A percentile compares a stretch with the other conserved stretches of the same genome.
Evolutionary conservation across 35 echinoderm and acorn worm genomes (phyloP).

Genomic region (Heliocidaris erythrogramma): DNA sequence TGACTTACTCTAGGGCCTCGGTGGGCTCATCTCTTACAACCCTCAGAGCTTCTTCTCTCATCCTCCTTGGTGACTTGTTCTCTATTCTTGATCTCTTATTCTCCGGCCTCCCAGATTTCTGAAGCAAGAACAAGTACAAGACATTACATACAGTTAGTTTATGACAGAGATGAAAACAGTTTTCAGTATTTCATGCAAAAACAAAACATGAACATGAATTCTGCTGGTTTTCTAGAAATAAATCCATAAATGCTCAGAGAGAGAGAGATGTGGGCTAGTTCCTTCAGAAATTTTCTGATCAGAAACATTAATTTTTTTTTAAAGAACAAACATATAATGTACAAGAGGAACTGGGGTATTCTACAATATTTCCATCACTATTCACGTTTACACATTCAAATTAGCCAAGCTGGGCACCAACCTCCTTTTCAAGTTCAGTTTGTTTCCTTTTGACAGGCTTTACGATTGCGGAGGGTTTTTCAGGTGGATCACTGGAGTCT

Average conservation of each 20-base stretch:
- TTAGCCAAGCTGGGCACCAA: background rate
- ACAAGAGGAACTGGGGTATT: background rate
- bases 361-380: background rate
- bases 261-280: background rate
- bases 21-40: background rate
- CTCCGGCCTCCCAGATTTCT: slow-evolving; percentile 46
- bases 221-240: background rate
- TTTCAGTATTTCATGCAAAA: background rate
- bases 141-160: background rate
- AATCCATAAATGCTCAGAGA: background rate
- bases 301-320: too few relatives aligned
- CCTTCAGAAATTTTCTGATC: background rate
- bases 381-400: background rate
- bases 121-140: background rate
- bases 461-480: slow-evolving; percentile 45
- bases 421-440: slow-evolving; percentile 48
- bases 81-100: slow-evolving; percentile 35
- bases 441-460: slow-evolving; percentile 49
- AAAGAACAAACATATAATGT: background rate
- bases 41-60: slow-evolving; percentile 32
- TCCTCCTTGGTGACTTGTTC: slow-evolving; percentile 40
- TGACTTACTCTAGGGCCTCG: slow-evolving; percentile 35
- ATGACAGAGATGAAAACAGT: background rate
- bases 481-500: slow-evolving; percentile 22
- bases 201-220: background rate